Base-by-base conservation (phyloP, 1,140 invertebrate species). In the Brachionus rotundiformis region DNA sequence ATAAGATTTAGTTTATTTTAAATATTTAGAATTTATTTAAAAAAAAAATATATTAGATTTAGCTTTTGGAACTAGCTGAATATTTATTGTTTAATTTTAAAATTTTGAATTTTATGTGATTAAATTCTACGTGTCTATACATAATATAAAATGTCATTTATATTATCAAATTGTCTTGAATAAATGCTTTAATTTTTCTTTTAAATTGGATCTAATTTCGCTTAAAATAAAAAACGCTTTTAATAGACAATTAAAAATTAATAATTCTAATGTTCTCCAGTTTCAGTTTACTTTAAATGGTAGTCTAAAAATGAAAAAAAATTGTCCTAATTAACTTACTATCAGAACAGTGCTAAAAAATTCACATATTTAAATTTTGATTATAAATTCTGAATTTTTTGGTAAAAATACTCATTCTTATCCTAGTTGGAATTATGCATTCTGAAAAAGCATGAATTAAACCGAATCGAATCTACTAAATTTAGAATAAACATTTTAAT, bases 1-100 rank as follows among this genome's bases (percentile, higher is more conserved):
- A n/a, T n/a, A n/a, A 63, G 61, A 29, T 63, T 63, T 29, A 33
- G 3, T 25, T 27, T 27, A 13, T 63, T 63, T 63, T 63, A 29
- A 29, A 63, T 10, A 13, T 63, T 63, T n/a, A n/a, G n/a, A n/a
- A 11, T 63, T 54, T 54, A 7, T 49, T 54, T 1, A 29, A 6
- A 63, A 63, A 63, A 63, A 63, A n/a, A n/a, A n/a, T n/a, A n/a
- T n/a, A 29, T 31, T 63, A 29, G 25, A 63, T 10, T 29, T 63
- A 33, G n/a, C 25, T 33, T 27, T 33, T 11, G 29, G 8, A 11
- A 27, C 4, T 10, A 27, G 13, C 29, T 63, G 61, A 63, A 63
- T 63, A 63, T 54, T 8, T 54, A 2, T 39, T 39, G 7, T 54
- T 54, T 25, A 7, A 54, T 19, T 54, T 54, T 54, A 19, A 54